A percentile compares a stretch with the other conserved stretches of the same genome.
phyloP scores from a whole-genome alignment of 2,888 invertebrate genomes.

The Itoplectis maculator region DNA sequence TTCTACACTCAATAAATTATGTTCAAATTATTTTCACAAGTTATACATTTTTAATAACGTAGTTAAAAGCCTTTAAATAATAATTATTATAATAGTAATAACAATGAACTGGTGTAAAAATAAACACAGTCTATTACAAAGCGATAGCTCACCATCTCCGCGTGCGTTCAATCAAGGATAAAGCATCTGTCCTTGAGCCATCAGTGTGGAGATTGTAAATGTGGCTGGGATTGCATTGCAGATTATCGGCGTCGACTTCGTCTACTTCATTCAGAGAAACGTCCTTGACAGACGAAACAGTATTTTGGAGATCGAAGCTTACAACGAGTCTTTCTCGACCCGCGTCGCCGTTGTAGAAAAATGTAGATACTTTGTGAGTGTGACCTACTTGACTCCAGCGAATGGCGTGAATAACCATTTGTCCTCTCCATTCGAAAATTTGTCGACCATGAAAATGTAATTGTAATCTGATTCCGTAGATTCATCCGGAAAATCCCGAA shows the following conservation, averaged over 20 bases:
- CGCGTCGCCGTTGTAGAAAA: constrained; percentile 94
- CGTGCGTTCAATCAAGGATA: constrained; percentile 12
- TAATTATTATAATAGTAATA: too few relatives aligned
- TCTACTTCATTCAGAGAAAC: constrained; percentile 96
- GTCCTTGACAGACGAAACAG: constrained; percentile 91
- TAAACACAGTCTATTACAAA: not conserved
- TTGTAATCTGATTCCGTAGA: constrained; percentile 85
- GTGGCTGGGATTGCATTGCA: constrained; percentile 82
- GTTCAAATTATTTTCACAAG: too few relatives aligned
- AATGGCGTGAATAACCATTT: not conserved
- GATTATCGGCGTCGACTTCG: constrained; percentile 96
- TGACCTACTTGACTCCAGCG: not conserved
- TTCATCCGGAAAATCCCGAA: constrained; percentile 95
- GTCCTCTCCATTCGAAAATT: not conserved
- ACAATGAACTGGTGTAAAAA: not conserved
- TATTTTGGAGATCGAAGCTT: constrained; percentile 94
- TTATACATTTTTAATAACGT: too few relatives aligned
- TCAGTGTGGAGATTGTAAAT: not conserved
- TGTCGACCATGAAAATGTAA: not conserved
- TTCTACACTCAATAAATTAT: too few relatives aligned
- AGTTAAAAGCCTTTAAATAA: too few relatives aligned
- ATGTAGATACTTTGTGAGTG: constrained; percentile 94
- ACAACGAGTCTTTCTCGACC: constrained; percentile 95
- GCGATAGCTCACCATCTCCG: not conserved
- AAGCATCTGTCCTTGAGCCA: not conserved